Evolutionary conservation across 2,797 vertebrate species (phyloP).

Genomic region (Enteromius treurensis): DNA sequence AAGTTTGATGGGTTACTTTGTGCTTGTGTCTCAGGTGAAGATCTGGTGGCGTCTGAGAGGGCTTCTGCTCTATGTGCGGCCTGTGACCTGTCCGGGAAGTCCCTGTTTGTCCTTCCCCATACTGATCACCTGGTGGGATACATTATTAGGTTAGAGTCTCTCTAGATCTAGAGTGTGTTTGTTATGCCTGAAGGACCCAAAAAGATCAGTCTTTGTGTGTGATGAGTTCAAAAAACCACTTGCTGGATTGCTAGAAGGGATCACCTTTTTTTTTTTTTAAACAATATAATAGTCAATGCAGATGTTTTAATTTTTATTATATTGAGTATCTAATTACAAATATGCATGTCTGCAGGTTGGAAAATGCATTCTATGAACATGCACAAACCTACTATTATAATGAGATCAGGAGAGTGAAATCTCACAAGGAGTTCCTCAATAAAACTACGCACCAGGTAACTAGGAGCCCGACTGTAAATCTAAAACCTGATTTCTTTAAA

Average conservation of each 20-base stretch:
- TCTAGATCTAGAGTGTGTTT: background rate
- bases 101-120: conserved; percentile 95
- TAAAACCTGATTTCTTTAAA: background rate
- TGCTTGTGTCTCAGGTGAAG: conserved; percentile 83
- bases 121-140: conserved; percentile 98
- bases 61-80: conserved; percentile 90
- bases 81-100: conserved; percentile 96
- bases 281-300: background rate
- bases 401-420: conserved; percentile 95
- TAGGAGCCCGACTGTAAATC: background rate
- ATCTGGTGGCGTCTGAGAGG: conserved; percentile 93
- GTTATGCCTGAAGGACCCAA: background rate
- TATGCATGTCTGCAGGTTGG: conserved; percentile 80
- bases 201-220: background rate
- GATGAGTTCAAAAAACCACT: background rate
- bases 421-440: conserved; percentile 98
- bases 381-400: conserved; percentile 98
- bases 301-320: background rate
- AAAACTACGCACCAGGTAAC: conserved; percentile 98
- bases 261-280: background rate
- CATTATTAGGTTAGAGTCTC: conserved; percentile 87
- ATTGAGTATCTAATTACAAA: background rate
- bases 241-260: background rate
- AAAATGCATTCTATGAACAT: conserved; percentile 98
- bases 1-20: background rate